Conservation (phyloP, 2,797 vertebrate genomes). For the Catamblyrhynchus diadema region DNA sequence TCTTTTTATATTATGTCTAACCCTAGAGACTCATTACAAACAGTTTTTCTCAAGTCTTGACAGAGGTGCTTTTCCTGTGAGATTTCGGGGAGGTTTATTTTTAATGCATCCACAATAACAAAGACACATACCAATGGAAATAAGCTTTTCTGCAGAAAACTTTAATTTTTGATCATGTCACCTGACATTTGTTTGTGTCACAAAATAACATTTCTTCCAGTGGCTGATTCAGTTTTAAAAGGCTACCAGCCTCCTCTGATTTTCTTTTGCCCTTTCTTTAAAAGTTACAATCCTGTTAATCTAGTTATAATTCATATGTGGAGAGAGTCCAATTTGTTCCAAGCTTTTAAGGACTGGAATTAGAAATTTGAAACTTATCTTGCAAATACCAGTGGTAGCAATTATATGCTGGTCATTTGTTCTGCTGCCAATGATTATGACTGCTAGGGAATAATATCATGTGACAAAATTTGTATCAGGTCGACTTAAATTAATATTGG, state of each 20-base stretch:
- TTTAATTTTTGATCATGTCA: not conserved
- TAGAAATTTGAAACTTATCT: not conserved
- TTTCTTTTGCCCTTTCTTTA: not conserved
- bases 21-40: conserved; percentile 11
- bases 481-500: not conserved
- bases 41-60: conserved; percentile 27
- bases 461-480: not conserved
- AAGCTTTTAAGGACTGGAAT: not conserved
- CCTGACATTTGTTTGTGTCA: not conserved
- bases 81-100: not conserved
- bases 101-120: not conserved
- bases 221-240: not conserved
- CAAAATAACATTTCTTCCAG: not conserved
- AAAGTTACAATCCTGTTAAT: not conserved
- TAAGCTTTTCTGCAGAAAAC: not conserved
- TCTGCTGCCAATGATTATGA: not conserved
- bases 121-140: not conserved
- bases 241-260: not conserved
- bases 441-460: not conserved
- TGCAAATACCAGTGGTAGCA: not conserved
- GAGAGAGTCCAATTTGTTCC: not conserved
- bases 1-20: not conserved
- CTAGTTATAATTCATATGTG: not conserved
- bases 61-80: not conserved
- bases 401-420: not conserved